Evolutionary conservation across 35 echinoderm and acorn worm genomes (phyloP).

Genomic region (Eucidaris tribuloides): DNA sequence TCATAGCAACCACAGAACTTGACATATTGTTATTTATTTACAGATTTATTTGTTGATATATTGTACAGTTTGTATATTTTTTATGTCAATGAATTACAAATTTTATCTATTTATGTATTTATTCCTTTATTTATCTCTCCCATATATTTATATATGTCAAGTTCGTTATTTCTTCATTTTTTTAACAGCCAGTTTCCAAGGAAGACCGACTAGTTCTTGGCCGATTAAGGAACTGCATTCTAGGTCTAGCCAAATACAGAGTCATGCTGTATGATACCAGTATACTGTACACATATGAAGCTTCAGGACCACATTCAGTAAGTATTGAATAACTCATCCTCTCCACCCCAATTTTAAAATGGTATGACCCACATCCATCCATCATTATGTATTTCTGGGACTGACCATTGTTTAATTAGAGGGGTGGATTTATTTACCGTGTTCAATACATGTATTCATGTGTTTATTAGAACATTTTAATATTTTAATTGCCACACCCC

Average conservation of each 20-base stretch:
- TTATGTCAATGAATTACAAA: too few relatives aligned
- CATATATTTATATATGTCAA: too few relatives aligned
- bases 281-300: conserved; percentile 85
- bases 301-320: conserved; percentile 65
- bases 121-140: too few relatives aligned
- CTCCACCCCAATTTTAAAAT: not conserved
- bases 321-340: not conserved
- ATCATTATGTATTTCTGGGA: not conserved
- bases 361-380: not conserved
- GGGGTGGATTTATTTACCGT: not conserved
- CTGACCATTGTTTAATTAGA: not conserved
- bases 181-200: conserved; percentile 68
- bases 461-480: not conserved
- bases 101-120: too few relatives aligned
- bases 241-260: conserved; percentile 70
- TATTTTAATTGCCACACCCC: too few relatives aligned
- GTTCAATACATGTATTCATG: not conserved
- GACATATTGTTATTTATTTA: too few relatives aligned
- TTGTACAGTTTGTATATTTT: too few relatives aligned
- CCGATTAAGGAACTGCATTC: conserved; percentile 85
- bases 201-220: conserved; percentile 69
- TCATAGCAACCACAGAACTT: too few relatives aligned
- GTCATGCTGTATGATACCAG: conserved; percentile 93
- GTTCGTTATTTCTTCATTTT: too few relatives aligned
- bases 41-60: too few relatives aligned